Percentiles rank a stretch among this genome's conserved stretches.
Conservation (phyloP, 2,888 invertebrate species). For the Acleris literana region DNA sequence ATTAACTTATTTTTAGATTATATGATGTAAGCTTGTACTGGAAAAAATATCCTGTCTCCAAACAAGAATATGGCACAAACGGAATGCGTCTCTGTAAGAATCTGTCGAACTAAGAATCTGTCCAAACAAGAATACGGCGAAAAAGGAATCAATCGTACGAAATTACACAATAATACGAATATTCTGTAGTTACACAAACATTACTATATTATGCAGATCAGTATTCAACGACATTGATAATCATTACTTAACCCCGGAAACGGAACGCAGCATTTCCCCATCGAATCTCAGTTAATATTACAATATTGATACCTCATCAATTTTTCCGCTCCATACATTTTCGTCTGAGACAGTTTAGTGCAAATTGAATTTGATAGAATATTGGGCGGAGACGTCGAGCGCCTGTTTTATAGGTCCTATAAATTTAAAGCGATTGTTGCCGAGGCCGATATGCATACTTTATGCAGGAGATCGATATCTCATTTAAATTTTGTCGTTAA, state of each 20-base stretch:
- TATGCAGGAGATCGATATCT: slow-evolving; percentile 14
- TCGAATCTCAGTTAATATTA: slow-evolving; percentile 44
- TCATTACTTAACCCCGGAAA: background rate
- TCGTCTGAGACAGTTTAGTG: slow-evolving; percentile 51
- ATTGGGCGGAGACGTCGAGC: slow-evolving; percentile 31
- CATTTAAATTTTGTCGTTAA: slow-evolving; percentile 5
- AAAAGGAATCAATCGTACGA: too few species aligned
- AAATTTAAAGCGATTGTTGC: slow-evolving; percentile 33
- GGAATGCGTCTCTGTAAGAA: too few species aligned
- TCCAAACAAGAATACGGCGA: too few species aligned
- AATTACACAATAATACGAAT: too few species aligned
- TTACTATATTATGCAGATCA: slow-evolving; percentile 5
- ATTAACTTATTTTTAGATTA: too few species aligned
- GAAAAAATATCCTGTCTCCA: too few species aligned
- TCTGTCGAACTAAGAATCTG: too few species aligned
- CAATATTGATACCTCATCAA: slow-evolving; percentile 52
- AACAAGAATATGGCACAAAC: too few species aligned
- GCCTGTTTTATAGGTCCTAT: slow-evolving; percentile 33
- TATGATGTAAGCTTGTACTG: too few species aligned
- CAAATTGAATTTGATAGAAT: slow-evolving; percentile 53
- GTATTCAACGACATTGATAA: slow-evolving; percentile 1
- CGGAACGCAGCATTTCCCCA: slow-evolving; percentile 19
- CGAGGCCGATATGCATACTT: slow-evolving; percentile 21
- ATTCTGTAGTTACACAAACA: too few species aligned
- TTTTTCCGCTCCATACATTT: slow-evolving; percentile 53